phyloP scores from a whole-genome alignment of 1,140 invertebrate genomes.

The Venturia canescens region DNA sequence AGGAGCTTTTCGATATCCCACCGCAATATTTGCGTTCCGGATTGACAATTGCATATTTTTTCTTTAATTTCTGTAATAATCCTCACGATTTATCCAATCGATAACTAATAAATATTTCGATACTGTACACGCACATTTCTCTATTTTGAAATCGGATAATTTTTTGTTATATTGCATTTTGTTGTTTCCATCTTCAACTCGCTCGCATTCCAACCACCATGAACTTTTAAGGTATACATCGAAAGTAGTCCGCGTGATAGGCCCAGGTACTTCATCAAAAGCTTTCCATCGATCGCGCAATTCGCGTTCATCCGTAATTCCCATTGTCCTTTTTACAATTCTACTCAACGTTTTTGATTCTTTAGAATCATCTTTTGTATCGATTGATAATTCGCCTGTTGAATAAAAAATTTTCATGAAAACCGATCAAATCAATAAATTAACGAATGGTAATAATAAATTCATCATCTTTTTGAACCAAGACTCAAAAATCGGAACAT shows the following conservation, averaged over 20 bases:
- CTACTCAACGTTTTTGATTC: not conserved
- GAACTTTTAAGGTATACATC: conserved; percentile 86
- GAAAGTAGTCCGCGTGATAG: conserved; percentile 86
- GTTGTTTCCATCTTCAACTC: conserved; percentile 3
- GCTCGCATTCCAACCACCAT: conserved; percentile 69
- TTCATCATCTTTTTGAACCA: too few species aligned
- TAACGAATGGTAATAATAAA: not conserved
- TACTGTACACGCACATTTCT: conserved; percentile 12
- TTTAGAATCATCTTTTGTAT: not conserved
- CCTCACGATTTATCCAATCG: conserved; percentile 78
- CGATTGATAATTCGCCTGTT: conserved; percentile 43
- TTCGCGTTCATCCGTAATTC: conserved; percentile 35
- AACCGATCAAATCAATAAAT: not conserved
- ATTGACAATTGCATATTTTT: conserved; percentile 81
- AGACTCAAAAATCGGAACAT: too few species aligned
- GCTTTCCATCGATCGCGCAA: conserved; percentile 81
- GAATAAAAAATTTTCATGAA: conserved; percentile 5
- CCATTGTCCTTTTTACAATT: not conserved
- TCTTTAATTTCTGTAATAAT: conserved; percentile 72
- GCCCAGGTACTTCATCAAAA: conserved; percentile 85
- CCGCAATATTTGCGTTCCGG: conserved; percentile 85
- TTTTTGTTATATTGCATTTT: not conserved
- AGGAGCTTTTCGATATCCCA: conserved; percentile 88
- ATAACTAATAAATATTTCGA: conserved; percentile 63
- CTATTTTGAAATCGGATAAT: not conserved